Evolutionary conservation across 2,113 vertebrate genomes (phyloP), one percentile per base, ranked within the genome.

Genomic region (Etheostoma spectabile): DNA sequence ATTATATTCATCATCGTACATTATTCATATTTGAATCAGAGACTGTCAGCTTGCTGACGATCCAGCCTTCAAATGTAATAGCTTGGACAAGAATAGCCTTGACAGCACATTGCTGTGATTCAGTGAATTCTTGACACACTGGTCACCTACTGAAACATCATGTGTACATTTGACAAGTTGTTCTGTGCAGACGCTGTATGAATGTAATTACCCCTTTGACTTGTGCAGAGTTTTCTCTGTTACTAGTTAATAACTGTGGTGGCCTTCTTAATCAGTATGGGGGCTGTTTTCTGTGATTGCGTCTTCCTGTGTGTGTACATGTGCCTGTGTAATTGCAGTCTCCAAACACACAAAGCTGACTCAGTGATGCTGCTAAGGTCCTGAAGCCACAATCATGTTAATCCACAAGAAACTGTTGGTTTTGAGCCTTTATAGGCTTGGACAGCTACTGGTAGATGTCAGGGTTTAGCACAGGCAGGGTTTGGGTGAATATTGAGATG

Each of bases 21-120:
- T 93, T 93, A 93, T 94, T 94, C 91, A 94, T 87, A 85, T 88
- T 82, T 91, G 83, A 94, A 92, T 93, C 93, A 93, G 78, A 81
- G 77, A 30, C 89, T 90, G 89, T 91, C 92, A 92, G 83, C 82
- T 81, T 85, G 67, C 82, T 86, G 91, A 86, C 80, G 75, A 80
- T 88, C 84, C 74, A 56, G 80, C 73, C 77, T 82, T 81, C 67
- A 77, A 86, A 88, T 94, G 66, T 86, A 93, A 91, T 91, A 89
- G 87, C 87, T 74, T 6, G 49, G 87, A 88, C 89, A 71, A 86
- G 87, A 94, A 93, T 94, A 94, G 92, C 87, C 75, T 71, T 80
- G 90, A 92, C 85, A 81, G 86, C 72, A 79, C 88, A 83, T 75
- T 80, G 87, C 85, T 80, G 83, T 77, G 88, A 92, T 89, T 85